Evolutionary conservation across 2,888 invertebrate species (phyloP).

Genomic region (Diabrotica balteata): DNA sequence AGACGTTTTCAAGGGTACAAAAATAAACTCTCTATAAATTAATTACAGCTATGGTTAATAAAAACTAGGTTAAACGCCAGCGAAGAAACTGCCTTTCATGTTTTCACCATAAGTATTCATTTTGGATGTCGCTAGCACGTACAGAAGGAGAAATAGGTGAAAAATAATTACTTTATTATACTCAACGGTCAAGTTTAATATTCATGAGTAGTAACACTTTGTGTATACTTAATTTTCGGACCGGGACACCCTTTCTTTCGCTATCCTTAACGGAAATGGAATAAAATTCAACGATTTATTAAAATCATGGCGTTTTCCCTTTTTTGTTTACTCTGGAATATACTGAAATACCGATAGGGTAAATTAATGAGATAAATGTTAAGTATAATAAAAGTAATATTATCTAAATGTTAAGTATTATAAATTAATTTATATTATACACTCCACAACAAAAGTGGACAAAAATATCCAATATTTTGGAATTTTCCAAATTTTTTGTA

Average conservation of each 20-base stretch:
- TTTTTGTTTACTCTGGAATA: too few species aligned
- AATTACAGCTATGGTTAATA: conserved; percentile 33
- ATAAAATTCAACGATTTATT: not conserved
- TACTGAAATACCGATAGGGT: too few species aligned
- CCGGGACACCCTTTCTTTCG: conserved; percentile 7
- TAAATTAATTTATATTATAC: too few species aligned
- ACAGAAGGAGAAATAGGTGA: conserved; percentile 23
- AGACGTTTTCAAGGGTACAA: not conserved
- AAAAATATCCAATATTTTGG: too few species aligned
- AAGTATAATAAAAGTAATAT: too few species aligned
- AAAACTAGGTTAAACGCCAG: conserved; percentile 25
- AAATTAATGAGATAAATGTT: too few species aligned
- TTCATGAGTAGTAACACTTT: conserved; percentile 32
- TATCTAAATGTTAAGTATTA: too few species aligned
- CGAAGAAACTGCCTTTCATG: conserved; percentile 30
- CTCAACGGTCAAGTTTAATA: conserved; percentile 27
- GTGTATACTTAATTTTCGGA: conserved; percentile 24
- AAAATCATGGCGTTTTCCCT: not conserved
- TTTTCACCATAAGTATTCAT: conserved; percentile 35
- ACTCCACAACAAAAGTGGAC: too few species aligned
- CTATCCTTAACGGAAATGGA: conserved; percentile 11
- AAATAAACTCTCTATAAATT: conserved; percentile 31
- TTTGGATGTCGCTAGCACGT: conserved; percentile 19
- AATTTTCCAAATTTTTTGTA: too few species aligned
- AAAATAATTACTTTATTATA: conserved; percentile 36